Percentiles rank a stretch among this genome's conserved stretches.
Conservation (phyloP, 1,140 invertebrate genomes). For the Philaenus spumarius region DNA sequence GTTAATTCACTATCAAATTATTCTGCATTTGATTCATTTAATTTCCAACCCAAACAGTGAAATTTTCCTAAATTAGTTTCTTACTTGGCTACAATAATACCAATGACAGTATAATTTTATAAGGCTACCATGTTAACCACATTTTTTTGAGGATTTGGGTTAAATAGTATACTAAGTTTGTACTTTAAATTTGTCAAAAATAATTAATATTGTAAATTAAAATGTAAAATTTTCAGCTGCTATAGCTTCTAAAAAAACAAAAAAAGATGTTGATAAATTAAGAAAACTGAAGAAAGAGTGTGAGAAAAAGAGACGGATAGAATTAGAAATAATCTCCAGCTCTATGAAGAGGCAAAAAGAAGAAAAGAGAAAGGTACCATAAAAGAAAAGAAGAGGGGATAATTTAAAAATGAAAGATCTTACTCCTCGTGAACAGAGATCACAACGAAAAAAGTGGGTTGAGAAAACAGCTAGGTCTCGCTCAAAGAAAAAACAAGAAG, state of each 20-base stretch:
- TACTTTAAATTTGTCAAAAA: background rate
- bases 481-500: constrained; percentile 8
- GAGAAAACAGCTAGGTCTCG: constrained; percentile 8
- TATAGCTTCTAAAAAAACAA: too few relatives aligned
- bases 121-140: background rate
- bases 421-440: background rate
- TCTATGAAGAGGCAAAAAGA: constrained; percentile 3
- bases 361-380: background rate
- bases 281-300: background rate
- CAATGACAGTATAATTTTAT: background rate
- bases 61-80: too few relatives aligned
- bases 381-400: background rate
- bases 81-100: background rate
- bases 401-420: background rate
- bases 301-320: background rate
- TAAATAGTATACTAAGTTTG: background rate
- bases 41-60: too few relatives aligned
- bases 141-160: background rate
- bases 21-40: too few relatives aligned
- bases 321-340: background rate
- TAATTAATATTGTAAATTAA: constrained; percentile 3
- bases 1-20: background rate
- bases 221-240: too few relatives aligned
- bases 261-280: background rate
- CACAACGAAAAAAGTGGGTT: constrained; percentile 9